Evolutionary conservation across 1,140 invertebrate species (phyloP), one percentile per base, ranked within the genome.

Genomic region (Nebria ingens): DNA sequence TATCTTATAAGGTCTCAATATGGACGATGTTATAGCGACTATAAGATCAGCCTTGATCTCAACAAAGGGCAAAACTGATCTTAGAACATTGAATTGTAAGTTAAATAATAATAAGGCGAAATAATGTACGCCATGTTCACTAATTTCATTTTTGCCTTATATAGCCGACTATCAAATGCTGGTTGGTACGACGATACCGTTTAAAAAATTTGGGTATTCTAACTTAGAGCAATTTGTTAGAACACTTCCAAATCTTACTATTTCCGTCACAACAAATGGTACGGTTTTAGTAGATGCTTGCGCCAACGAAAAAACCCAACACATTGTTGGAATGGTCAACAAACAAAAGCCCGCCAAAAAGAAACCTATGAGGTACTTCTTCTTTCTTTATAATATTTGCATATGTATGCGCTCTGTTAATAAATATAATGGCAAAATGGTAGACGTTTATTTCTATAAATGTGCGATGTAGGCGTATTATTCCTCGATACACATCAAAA

Each of bases 101-200:
- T 56, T 21, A 25, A 23, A 45, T 49, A 23, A 12, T 49, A 54
- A n/a, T n/a, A n/a, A n/a, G n/a, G n/a, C n/a, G n/a, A n/a, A n/a
- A n/a, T 52, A 38, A 12, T 54, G 22, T 38, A 3, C 38, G n/a
- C 22, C 11, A 19, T 54, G 13, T 29, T 12, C 19, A 52, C 6
- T 23, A 21, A 21, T 9, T 15, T 9, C 11, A 19, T 13, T 55
- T 25, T 22, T 49, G 15, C n/a, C 19, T 2, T 49, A 38, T 61
- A 21, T 53, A 76, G 75, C 67, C 42, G 81, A 84, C 65, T 84
- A 80, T 61, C 64, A 61, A 52, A 71, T 70, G 54, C 57, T 84
- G 2, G 70, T 77, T 61, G 80, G 80, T 34, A 72, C 77, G 62
- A 63, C 61, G 45, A 80, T 84, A 60, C 81, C 81, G 3, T 84